phyloP scores from a whole-genome alignment of 1,140 invertebrate genomes.

The Octopus sinensis region DNA sequence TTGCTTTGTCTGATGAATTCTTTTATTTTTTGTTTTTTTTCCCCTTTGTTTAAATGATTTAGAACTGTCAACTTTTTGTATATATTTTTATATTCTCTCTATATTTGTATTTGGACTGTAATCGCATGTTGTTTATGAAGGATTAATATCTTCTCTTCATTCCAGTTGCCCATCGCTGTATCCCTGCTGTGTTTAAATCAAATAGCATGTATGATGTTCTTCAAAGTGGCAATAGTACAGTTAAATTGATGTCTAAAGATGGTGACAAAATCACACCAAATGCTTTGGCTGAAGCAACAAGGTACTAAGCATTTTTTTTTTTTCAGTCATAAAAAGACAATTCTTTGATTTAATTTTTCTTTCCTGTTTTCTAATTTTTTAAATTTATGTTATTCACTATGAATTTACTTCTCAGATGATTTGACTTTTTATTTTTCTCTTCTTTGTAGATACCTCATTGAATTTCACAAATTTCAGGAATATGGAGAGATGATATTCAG shows the following conservation, averaged over 20 bases:
- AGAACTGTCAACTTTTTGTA: too few species aligned
- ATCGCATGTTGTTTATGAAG: too few species aligned
- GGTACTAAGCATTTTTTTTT: conserved; percentile 31
- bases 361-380: neutral
- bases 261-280: conserved; percentile 35
- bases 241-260: conserved; percentile 18
- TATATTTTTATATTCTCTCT: neutral
- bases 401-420: neutral
- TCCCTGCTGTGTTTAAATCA: conserved; percentile 55
- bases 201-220: conserved; percentile 13
- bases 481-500: conserved; percentile 70
- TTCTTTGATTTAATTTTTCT: neutral
- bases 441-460: conserved; percentile 41
- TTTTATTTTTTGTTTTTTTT: too few species aligned
- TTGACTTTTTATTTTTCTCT: conserved; percentile 11
- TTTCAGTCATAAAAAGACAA: neutral
- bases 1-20: too few species aligned
- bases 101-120: neutral
- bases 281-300: conserved; percentile 35
- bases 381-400: neutral
- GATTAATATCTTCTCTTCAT: conserved; percentile 6
- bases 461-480: conserved; percentile 49
- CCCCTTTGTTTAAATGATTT: too few species aligned
- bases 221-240: conserved; percentile 18
- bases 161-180: conserved; percentile 61